Evolutionary conservation across 2,113 vertebrate genomes (phyloP).

Genomic region (Brachyhypopomus occidentalis): DNA sequence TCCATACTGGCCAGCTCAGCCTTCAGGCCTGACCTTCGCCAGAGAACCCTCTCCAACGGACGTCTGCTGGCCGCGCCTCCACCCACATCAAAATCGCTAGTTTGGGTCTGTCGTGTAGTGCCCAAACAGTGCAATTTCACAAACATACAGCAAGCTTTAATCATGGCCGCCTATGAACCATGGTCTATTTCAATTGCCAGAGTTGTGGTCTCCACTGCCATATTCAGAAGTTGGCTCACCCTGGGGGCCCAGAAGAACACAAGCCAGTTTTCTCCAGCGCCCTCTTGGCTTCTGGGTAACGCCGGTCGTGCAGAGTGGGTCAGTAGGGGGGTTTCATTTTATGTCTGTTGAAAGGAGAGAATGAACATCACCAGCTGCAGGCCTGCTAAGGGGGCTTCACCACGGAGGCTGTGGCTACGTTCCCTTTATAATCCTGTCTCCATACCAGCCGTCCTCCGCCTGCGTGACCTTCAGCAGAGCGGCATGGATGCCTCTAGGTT

Average conservation of each 20-base stretch:
- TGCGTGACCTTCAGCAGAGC: conserved; percentile 21
- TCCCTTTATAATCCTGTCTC: conserved; percentile 39
- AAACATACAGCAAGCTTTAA: conserved; percentile 30
- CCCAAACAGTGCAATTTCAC: neutral
- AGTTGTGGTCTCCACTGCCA: conserved; percentile 32
- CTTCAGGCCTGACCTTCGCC: neutral
- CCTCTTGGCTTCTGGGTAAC: conserved; percentile 29
- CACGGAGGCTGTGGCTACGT: conserved; percentile 4
- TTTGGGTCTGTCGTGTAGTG: conserved; percentile 5
- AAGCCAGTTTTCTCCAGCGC: conserved; percentile 31
- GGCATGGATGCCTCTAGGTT: conserved; percentile 1
- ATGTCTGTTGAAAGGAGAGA: conserved; percentile 31
- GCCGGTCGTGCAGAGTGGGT: neutral
- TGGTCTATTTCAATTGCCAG: conserved; percentile 43
- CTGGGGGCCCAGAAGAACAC: conserved; percentile 27
- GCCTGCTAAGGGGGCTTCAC: conserved; percentile 3
- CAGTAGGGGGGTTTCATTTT: conserved; percentile 26
- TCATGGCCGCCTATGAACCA: conserved; percentile 18
- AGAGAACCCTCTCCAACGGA: neutral
- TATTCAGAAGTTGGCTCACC: conserved; percentile 46
- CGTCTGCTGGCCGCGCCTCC: neutral
- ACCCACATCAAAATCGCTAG: conserved; percentile 17
- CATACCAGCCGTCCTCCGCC: conserved; percentile 22
- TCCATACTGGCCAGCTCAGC: neutral
- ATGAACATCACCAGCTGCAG: conserved; percentile 43